Base-by-base conservation (phyloP, 92 coral and sea anemone genomes). In the Siderastrea radians region DNA sequence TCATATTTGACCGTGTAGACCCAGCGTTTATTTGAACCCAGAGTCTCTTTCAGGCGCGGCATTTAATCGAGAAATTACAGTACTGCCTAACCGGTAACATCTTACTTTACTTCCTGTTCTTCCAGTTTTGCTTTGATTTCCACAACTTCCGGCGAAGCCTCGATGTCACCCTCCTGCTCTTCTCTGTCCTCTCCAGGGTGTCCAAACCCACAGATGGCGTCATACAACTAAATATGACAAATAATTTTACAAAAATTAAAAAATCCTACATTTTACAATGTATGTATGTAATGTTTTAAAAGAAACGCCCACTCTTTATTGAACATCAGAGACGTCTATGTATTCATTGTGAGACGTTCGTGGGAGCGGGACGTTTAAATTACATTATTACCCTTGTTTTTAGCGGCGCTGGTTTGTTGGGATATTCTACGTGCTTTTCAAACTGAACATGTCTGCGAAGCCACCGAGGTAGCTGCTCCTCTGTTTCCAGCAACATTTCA, bases 401-500 rank as follows among this genome's bases (percentile, higher is more conserved):
- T 58, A 93, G 66, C 1, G 96, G 83, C 3, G 71, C 50, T 13
- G 83, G 84, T 83, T 89, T 87, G 89, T 95, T 95, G 38, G 98
- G 98, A 68, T 79, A 88, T 50, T 87, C 96, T 17, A 87, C 91
- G 71, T 87, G 92, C 51, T 89, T 89, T 59, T 80, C 82, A 26
- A 93, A 71, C 52, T 95, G 98, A 62, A 95, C 92, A 6, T 91
- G 93, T 55, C 89, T 91, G 70, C 94, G 85, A 54, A 95, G 77
- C 86, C 93, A 95, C 68, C 90, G 84, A 5, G 98, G 98, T 2
- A 95, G 75, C 44, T 94, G 91, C 47, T 92, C 93, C 86, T 95
- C 98, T 2, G 93, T 82, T 69, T 95, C 93, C 62, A 95, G 80
- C 17, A 95, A 83, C 88, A 93, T 71, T 69, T 93, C 89, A 44